These are phyloP conservation scores for Cyclophora albipunctata DNA, from an alignment of 2,888 invertebrate genomes.

Conservation along the genomic window DNA sequence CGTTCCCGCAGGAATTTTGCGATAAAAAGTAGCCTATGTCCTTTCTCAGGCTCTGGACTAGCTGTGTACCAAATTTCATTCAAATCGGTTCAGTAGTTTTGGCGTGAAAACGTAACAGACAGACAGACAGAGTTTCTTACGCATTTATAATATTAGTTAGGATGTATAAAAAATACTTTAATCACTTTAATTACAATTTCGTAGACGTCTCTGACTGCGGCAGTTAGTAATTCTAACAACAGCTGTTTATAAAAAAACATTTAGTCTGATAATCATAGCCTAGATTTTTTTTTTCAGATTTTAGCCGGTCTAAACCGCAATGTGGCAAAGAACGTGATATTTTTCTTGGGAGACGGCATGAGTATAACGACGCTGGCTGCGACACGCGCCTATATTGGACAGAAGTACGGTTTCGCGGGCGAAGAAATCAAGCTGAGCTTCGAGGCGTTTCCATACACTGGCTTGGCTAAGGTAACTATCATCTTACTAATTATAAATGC, in stretches of 20 bases:
- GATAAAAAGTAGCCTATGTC: too few species aligned
- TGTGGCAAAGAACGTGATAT: slow-evolving; percentile 79
- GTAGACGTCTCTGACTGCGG: neutral
- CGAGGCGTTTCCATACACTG: slow-evolving; percentile 84
- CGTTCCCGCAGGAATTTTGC: too few species aligned
- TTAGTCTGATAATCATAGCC: neutral
- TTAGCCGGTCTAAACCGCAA: slow-evolving; percentile 39
- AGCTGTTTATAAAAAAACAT: too few species aligned
- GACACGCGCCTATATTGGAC: slow-evolving; percentile 82
- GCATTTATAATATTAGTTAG: neutral
- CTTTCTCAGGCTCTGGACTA: too few species aligned
- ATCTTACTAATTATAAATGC: neutral
- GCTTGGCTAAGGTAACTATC: slow-evolving; percentile 80
- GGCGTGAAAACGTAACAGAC: too few species aligned
- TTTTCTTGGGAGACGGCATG: slow-evolving; percentile 93
- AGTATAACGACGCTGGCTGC: slow-evolving; percentile 87
- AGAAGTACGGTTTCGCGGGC: slow-evolving; percentile 73
- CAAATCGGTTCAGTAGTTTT: too few species aligned
- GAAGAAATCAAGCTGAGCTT: slow-evolving; percentile 83
- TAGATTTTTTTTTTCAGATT: slow-evolving; percentile 29
- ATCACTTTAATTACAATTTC: neutral
- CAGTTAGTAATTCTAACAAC: too few species aligned
- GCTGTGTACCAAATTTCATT: too few species aligned
- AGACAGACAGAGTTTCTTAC: too few species aligned
- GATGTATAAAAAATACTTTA: too few species aligned